phyloP scores from a whole-genome alignment of 2,113 vertebrate species.

The Tonatia bakeri region DNA sequence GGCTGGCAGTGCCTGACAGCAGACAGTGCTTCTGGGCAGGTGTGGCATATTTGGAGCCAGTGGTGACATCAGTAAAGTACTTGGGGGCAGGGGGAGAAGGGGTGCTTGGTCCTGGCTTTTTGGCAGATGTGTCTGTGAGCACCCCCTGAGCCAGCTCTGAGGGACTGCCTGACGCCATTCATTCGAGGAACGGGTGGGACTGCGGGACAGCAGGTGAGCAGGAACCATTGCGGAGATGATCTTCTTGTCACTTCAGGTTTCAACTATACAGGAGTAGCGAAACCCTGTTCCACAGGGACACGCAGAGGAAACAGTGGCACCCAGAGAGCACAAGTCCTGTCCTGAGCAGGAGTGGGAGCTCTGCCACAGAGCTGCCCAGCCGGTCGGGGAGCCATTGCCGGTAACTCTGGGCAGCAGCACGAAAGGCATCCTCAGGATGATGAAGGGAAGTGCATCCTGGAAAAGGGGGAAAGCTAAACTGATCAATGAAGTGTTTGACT shows the following conservation, averaged over 20 bases:
- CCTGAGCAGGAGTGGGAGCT: too few species aligned
- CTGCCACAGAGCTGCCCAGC: too few species aligned
- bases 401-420: background rate
- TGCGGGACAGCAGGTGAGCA: background rate
- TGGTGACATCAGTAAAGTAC: background rate
- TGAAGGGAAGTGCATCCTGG: background rate
- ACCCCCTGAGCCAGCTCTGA: background rate
- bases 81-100: too few species aligned
- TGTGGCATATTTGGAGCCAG: background rate
- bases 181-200: background rate
- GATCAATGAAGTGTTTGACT: background rate
- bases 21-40: rapidly evolving
- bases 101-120: too few species aligned
- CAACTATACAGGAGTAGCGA: background rate
- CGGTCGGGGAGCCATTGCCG: too few species aligned
- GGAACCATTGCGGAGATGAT: background rate
- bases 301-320: background rate
- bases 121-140: too few species aligned
- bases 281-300: background rate
- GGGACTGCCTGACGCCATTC: background rate
- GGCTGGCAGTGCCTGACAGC: background rate
- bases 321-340: background rate
- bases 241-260: background rate
- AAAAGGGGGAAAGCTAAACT: background rate
- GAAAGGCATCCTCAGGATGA: background rate